Evolutionary conservation across 2,797 vertebrate species (phyloP), one percentile per base, ranked within the genome.

Genomic region (Cryptoprocta ferox): DNA sequence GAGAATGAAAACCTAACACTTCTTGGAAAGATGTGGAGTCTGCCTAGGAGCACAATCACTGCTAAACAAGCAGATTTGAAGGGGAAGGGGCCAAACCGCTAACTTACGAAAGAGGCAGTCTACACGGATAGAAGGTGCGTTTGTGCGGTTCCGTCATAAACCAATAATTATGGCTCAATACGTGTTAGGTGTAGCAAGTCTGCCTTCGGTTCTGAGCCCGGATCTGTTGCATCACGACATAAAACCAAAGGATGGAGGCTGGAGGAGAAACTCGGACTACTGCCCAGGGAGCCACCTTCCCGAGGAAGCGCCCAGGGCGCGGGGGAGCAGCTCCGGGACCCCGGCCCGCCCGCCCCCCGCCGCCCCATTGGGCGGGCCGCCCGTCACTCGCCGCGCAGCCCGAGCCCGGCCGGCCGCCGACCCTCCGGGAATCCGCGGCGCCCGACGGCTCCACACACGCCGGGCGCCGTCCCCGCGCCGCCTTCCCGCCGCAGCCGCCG

Each of bases 381-480:
- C 89, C 96, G 65, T 24, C 96, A 30, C 75, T 86, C 32, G 26
- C 35, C 56, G 80, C 45, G 1, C 90, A 75, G 93, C 80, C 93
- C 1, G 28, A 83, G 91, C 68, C 91, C 61, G 9, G 48, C 56
- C 26, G 56, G 80, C 85, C 13, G 0, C 24, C n/a, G 0, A 24
- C 95, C 94, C 94, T 82, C 6, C 8, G 12, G 89, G 94, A 97
- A 98, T 95, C 97, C 97, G 97, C 97, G 98, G 99, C 98, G 99
- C 99, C 99, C 98, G 97, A 95, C 96, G 97, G 70, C 24, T 84
- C 50, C 88, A 4, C 66, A 59, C 90, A 0, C 83, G 61, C 87
- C 76, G 3, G 24, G 30, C 65, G 8, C 83, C 15, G 6, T 50
- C 68, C 53, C 48, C 18, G 45, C 2, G 45, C 68, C 28, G 45